Conservation (phyloP, 2,888 invertebrate species). For the Nymphalis polychloros region DNA sequence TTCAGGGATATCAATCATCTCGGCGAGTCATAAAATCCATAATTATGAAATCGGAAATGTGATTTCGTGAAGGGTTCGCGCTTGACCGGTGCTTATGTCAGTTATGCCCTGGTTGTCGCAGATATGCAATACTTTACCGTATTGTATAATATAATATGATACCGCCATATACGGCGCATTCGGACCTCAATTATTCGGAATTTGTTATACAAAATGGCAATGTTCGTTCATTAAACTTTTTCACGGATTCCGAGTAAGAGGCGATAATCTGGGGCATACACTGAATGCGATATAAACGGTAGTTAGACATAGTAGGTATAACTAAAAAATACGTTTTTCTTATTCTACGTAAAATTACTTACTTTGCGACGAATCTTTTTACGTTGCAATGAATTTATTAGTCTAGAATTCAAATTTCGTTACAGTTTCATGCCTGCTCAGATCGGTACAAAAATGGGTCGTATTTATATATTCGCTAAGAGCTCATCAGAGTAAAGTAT, state of each 20-base stretch:
- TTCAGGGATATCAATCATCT: too few species aligned
- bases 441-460: too few species aligned
- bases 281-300: neutral
- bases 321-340: neutral
- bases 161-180: conserved; percentile 17
- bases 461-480: too few species aligned
- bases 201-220: conserved; percentile 18
- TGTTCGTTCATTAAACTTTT: neutral
- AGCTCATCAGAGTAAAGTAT: too few species aligned
- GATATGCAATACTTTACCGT: conserved; percentile 40
- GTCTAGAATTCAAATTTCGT: neutral
- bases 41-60: conserved; percentile 35
- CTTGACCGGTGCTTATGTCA: conserved; percentile 36
- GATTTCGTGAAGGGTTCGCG: conserved; percentile 36
- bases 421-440: neutral
- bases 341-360: neutral
- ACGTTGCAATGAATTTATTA: neutral
- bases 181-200: conserved; percentile 17
- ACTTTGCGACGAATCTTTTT: neutral
- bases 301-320: neutral
- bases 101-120: conserved; percentile 42
- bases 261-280: neutral
- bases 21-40: neutral
- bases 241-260: neutral
- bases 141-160: conserved; percentile 41